phyloP scores from a whole-genome alignment of 2,113 vertebrate species.

The Oceanodroma tethys region DNA sequence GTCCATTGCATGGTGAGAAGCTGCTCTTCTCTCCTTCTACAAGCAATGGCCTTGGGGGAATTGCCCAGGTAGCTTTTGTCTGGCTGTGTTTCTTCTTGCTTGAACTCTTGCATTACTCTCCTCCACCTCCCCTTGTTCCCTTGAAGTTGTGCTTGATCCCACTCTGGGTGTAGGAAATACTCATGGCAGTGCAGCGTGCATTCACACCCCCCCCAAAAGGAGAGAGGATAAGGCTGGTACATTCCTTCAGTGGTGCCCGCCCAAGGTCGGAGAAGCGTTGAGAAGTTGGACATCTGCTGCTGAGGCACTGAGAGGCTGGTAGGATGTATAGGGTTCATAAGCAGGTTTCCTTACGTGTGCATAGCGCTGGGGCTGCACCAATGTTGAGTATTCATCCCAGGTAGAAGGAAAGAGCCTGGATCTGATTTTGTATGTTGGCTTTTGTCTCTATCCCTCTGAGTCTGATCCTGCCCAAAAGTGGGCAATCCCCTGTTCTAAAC shows the following conservation, averaged over 20 bases:
- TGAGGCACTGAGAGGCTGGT: neutral
- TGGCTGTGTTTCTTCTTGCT: neutral
- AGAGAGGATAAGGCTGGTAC: neutral
- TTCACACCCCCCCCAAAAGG: neutral
- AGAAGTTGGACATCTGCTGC: neutral
- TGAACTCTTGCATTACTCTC: neutral
- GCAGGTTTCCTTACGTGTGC: neutral
- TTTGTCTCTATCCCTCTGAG: neutral
- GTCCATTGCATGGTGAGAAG: neutral
- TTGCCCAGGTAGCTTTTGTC: neutral
- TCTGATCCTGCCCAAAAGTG: neutral
- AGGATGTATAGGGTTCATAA: neutral
- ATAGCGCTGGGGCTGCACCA: neutral
- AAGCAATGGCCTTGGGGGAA: neutral
- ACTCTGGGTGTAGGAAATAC: too few species aligned
- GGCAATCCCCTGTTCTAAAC: neutral
- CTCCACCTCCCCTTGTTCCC: neutral
- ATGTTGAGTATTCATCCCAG: neutral
- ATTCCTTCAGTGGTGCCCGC: too few species aligned
- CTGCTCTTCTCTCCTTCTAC: neutral
- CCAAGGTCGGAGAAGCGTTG: neutral
- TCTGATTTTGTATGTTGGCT: neutral
- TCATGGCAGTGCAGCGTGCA: rapidly evolving
- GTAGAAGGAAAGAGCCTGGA: neutral
- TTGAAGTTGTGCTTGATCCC: neutral